phyloP scores from a whole-genome alignment of 2,888 invertebrate genomes.

The Ormyrus labotus region DNA sequence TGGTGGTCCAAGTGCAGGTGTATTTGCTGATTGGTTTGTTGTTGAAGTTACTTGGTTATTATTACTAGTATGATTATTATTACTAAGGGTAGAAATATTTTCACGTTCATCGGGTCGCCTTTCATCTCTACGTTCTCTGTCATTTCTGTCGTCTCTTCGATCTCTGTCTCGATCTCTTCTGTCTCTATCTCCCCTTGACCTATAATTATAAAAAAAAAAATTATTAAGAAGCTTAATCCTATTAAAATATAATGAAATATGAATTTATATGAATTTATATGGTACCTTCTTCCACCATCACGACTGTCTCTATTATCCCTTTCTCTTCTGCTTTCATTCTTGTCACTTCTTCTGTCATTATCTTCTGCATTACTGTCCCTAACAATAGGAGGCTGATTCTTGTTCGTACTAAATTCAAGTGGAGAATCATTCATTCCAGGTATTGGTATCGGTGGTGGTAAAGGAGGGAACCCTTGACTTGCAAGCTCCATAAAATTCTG shows the following conservation, averaged over 20 bases:
- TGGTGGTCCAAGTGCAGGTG: slow-evolving; percentile 66
- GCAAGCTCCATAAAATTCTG: slow-evolving; percentile 74
- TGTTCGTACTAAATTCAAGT: slow-evolving; percentile 80
- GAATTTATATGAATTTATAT: not conserved
- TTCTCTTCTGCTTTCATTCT: slow-evolving; percentile 73
- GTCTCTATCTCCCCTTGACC: slow-evolving; percentile 71
- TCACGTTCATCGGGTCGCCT: slow-evolving; percentile 71
- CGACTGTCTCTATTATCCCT: slow-evolving; percentile 73
- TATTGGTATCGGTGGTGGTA: slow-evolving; percentile 71
- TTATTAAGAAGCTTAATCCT: not conserved
- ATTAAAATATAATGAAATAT: not conserved
- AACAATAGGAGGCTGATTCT: slow-evolving; percentile 79
- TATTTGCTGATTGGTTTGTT: slow-evolving; percentile 68
- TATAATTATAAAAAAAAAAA: slow-evolving; percentile 53
- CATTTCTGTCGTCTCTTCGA: slow-evolving; percentile 67
- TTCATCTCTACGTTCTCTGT: slow-evolving; percentile 70
- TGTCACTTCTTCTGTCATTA: slow-evolving; percentile 70
- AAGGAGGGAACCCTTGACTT: slow-evolving; percentile 72
- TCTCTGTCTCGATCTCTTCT: slow-evolving; percentile 76
- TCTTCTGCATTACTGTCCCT: slow-evolving; percentile 70
- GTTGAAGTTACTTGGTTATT: slow-evolving; percentile 66
- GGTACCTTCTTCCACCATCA: slow-evolving; percentile 72
- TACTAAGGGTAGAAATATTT: slow-evolving; percentile 64
- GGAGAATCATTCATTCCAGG: slow-evolving; percentile 80
- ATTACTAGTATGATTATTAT: slow-evolving; percentile 74